Base-by-base conservation (phyloP, 1,140 invertebrate species). In the Drosophila ambigua region DNA sequence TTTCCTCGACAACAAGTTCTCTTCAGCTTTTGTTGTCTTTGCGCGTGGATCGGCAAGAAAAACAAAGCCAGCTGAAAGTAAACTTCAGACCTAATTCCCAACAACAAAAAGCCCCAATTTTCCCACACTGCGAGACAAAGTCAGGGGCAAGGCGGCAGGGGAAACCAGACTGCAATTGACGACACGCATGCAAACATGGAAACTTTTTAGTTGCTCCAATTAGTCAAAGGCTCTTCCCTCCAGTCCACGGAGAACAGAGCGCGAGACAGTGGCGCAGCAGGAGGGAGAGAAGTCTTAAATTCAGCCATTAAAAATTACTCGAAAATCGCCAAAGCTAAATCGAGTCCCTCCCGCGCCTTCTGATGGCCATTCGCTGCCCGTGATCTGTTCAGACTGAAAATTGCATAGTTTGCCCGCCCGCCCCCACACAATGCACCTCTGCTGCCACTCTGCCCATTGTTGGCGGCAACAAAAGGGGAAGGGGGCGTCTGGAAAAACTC, bases 31-130 rank as follows among this genome's bases (percentile, higher is more conserved):
- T 75, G 48, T 75, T 65, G 57, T 72, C 57, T 66, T 77, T 64
- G 24, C 57, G 59, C 58, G 63, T 64, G 75, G 77, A 63, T 55
- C 55, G 55, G 46, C 16, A 54, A 23, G 39, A 39, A 79, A 67
- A 72, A 87, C 82, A 87, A 67, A 60, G 83, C 43, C 72, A 58
- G 60, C 68, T 61, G 65, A 88, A 88, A 88, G 83, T 88, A 88
- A 88, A 79, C 72, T 77, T 72, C 72, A 79, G 84, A 88, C 83
- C 83, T 63, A 79, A 83, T 88, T 88, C 83, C 76, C 83, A 88
- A 88, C 79, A 76, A 82, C 71, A 85, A 85, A 69, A 57, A 65
- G 0, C 46, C 31, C 59, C 60, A 72, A 78, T 82, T 82, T 87
- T 87, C 82, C 79, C 83, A 87, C 75, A 75, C 58, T 45, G 44